Percentiles rank a stretch among this genome's conserved stretches.
Evolutionary conservation across 2,797 vertebrate species (phyloP).

Genomic region (Margarornis squamiger): DNA sequence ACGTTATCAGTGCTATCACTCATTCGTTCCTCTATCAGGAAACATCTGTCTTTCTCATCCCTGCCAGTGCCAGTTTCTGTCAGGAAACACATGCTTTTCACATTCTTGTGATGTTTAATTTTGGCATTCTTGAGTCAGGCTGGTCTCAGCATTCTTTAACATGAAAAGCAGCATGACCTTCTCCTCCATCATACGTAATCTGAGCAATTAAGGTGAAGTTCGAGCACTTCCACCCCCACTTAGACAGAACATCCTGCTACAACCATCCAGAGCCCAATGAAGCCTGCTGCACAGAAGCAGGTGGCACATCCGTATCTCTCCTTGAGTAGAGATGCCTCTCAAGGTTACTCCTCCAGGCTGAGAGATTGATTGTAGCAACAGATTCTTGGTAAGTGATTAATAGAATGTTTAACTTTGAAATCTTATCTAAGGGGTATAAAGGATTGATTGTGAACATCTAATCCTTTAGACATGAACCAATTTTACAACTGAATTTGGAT

Average conservation of each 20-base stretch:
- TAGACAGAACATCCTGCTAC: not conserved
- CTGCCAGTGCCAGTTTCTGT: not conserved
- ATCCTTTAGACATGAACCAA: not conserved
- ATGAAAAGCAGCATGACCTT: not conserved
- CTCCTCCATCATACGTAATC: not conserved
- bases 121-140: not conserved
- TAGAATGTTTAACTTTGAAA: not conserved
- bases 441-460: not conserved
- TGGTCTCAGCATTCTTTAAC: no score
- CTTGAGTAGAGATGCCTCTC: no score
- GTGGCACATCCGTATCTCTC: not conserved
- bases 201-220: not conserved
- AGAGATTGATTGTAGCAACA: not conserved
- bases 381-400: not conserved
- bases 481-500: no score
- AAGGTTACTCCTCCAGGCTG: not conserved
- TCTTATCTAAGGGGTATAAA: not conserved
- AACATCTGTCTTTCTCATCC: not conserved
- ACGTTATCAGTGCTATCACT: not conserved
- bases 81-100: not conserved
- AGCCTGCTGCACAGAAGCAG: not conserved
- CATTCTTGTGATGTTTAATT: not conserved
- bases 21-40: not conserved
- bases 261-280: not conserved
- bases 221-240: not conserved